These are phyloP conservation scores for Athene noctua DNA, from an alignment of 2,113 vertebrate genomes.

Conservation along the genomic window DNA sequence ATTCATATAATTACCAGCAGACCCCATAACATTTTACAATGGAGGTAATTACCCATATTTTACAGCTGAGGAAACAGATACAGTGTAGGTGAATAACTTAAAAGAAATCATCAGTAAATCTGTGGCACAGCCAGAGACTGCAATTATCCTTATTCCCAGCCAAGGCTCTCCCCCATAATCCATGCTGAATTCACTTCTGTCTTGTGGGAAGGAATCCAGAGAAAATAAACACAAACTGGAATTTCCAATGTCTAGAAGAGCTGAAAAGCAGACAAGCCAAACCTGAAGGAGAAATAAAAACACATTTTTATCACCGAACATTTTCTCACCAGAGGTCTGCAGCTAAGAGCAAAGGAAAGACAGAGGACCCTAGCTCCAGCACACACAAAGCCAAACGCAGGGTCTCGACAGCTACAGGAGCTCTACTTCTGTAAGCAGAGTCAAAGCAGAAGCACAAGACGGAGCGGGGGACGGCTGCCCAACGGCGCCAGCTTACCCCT, in stretches of 20 bases:
- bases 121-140: conserved; percentile 44
- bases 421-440: background rate
- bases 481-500: rapidly evolving
- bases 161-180: conserved; percentile 54
- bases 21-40: conserved; percentile 63
- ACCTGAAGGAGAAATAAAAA: conserved; percentile 60
- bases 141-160: conserved; percentile 57
- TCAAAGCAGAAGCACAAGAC: background rate
- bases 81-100: conserved; percentile 60
- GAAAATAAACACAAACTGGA: conserved; percentile 50
- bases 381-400: background rate
- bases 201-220: conserved; percentile 49
- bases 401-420: background rate
- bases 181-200: conserved; percentile 53
- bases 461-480: background rate
- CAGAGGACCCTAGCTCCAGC: background rate
- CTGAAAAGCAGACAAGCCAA: conserved; percentile 61
- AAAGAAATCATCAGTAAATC: conserved; percentile 45
- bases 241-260: conserved; percentile 49
- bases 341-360: background rate
- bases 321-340: background rate
- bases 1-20: conserved; percentile 60
- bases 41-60: conserved; percentile 63
- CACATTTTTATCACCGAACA: conserved; percentile 15
- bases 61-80: conserved; percentile 63